phyloP scores from a whole-genome alignment of 2,113 vertebrate genomes.

The Cavia porcellus region DNA sequence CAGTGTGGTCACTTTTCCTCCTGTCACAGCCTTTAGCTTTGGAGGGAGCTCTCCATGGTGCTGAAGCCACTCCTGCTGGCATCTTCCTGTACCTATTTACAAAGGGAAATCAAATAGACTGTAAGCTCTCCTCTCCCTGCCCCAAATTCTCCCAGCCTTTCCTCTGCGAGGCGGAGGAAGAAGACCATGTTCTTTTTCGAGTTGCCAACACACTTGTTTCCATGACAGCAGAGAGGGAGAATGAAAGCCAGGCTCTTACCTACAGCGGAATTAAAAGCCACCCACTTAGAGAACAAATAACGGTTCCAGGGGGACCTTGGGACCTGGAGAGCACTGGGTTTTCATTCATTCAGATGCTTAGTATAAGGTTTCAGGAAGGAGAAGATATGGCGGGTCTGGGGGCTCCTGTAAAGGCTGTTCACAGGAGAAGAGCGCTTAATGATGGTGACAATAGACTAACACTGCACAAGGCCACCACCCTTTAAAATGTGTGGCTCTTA shows the following conservation, averaged over 20 bases:
- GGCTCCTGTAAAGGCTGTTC: background rate
- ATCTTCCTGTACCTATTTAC: background rate
- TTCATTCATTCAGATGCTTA: background rate
- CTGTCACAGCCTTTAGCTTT: accelerated
- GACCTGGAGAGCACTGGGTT: background rate
- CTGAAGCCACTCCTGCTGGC: conserved; percentile 36
- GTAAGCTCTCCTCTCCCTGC: background rate
- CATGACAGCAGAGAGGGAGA: conserved; percentile 74
- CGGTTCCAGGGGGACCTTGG: conserved; percentile 18
- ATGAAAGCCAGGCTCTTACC: conserved; percentile 66
- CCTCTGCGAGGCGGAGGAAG: background rate
- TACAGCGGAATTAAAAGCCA: conserved; percentile 60
- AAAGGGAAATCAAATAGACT: background rate
- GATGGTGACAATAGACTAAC: background rate
- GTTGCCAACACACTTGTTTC: conserved; percentile 67
- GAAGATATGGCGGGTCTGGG: no score
- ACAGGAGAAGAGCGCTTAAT: background rate
- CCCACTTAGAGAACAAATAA: conserved; percentile 57
- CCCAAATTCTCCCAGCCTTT: background rate
- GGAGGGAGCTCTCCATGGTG: conserved; percentile 59
- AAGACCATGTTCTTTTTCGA: conserved; percentile 43
- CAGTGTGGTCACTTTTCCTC: background rate
- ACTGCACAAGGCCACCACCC: background rate
- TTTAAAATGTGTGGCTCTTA: background rate
- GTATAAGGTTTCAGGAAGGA: background rate